phyloP scores from a whole-genome alignment of 2,113 vertebrate species.

The Caranx melampygus region DNA sequence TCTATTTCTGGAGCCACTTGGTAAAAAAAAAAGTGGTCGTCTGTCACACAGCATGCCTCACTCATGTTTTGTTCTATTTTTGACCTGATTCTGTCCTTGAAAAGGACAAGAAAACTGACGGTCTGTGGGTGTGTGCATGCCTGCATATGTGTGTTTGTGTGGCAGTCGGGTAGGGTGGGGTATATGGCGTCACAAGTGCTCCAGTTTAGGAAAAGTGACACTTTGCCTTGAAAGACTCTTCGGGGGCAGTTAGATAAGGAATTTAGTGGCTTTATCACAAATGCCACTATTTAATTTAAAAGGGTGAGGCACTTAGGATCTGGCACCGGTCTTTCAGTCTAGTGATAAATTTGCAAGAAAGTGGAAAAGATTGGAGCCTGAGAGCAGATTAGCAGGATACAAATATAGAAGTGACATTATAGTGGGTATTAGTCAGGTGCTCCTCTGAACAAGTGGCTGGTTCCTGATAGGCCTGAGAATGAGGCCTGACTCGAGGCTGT shows the following conservation, averaged over 20 bases:
- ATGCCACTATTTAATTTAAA: constrained; percentile 99
- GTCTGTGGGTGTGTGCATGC: constrained; percentile 46
- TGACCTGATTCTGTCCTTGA: constrained; percentile 76
- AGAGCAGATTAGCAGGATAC: constrained; percentile 86
- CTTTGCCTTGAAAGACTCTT: constrained; percentile 95
- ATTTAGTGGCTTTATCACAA: constrained; percentile 99
- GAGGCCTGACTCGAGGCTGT: constrained; percentile 57
- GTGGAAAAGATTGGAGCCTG: constrained; percentile 82
- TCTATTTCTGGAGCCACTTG: constrained; percentile 45
- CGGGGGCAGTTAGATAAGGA: constrained; percentile 94
- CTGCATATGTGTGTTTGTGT: constrained; percentile 58
- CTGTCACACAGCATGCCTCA: constrained; percentile 54
- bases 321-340: constrained; percentile 89
- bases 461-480: constrained; percentile 80
- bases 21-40: constrained; percentile 37
- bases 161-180: constrained; percentile 50
- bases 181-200: constrained; percentile 67
- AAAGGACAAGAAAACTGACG: constrained; percentile 76
- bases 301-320: constrained; percentile 93
- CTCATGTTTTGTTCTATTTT: constrained; percentile 81
- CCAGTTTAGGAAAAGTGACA: constrained; percentile 87
- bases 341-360: constrained; percentile 95
- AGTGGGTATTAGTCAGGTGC: constrained; percentile 86
- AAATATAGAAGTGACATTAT: constrained; percentile 88
- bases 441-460: constrained; percentile 81